Base-by-base conservation (phyloP, 2,113 vertebrate genomes). In the Synchiropus splendidus region DNA sequence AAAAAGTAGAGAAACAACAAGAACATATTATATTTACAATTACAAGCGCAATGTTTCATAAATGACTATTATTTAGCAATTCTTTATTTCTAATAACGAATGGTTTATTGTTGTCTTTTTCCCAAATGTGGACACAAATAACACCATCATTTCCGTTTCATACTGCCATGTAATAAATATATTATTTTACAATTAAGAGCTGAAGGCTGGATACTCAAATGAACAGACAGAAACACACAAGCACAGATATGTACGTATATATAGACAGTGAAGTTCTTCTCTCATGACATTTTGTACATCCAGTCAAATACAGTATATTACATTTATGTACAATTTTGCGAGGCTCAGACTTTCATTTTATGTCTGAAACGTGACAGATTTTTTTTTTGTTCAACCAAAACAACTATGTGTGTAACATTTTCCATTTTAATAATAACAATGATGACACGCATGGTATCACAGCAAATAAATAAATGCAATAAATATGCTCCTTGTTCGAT, bases 1-100 rank as follows among this genome's bases (percentile, higher is more conserved):
- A 88, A 94, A 92, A 91, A 86, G 89, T 92, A 92, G 89, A 94
- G 89, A 96, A 96, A 97, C 87, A 90, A 92, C 91, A 88, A 80
- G 81, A 86, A 92, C 91, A 90, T 90, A 18, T 9, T 32, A n/a
- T 45, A 83, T 89, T 77, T 94, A 92, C 21, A 27, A 94, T 95
- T 94, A 91, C 89, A 88, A 92, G 90, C 91, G 83, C 87, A 88
- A 85, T 84, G 74, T 85, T 89, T 91, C 89, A 78, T 77, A 58
- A 53, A 68, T 67, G 72, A 77, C 59, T 40, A 27, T 27, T 8
- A 27, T 56, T 86, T 85, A 39, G 65, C 42, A 47, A 85, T 87
- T 89, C 87, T 88, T 87, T 88, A 27, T 88, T 84, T 85, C 75
- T 88, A 87, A 87, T 88, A 92, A 90, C 89, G 88, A 88, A 77